A percentile compares a stretch with the other conserved stretches of the same genome.
These are phyloP conservation scores for Nycticryphes semicollaris DNA, from an alignment of 2,113 vertebrate genomes.

Conservation along the genomic window DNA sequence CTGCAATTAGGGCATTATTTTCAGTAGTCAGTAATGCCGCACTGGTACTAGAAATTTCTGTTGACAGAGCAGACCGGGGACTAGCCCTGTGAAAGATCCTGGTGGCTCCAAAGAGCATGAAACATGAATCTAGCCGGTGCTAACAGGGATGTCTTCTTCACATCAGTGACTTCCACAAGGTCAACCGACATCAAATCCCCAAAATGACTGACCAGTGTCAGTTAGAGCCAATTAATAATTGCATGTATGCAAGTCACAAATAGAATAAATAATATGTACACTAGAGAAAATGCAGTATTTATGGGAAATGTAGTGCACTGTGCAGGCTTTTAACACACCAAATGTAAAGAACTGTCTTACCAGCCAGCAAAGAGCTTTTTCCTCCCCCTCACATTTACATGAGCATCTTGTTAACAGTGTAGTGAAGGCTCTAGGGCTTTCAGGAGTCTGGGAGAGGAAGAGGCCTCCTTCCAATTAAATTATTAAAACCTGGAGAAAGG, in stretches of 20 bases:
- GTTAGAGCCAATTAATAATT: neutral
- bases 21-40: neutral
- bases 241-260: neutral
- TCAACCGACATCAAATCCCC: neutral
- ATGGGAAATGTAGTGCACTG: neutral
- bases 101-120: neutral
- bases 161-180: neutral
- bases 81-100: neutral
- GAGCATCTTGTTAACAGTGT: neutral
- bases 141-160: neutral
- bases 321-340: neutral
- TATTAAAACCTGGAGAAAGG: neutral
- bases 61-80: neutral
- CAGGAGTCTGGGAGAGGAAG: neutral
- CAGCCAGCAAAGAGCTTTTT: neutral
- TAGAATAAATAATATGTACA: neutral
- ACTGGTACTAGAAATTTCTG: neutral
- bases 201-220: neutral
- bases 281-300: neutral
- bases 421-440: neutral
- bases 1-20: neutral
- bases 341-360: neutral
- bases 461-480: neutral
- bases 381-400: neutral
- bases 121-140: neutral